These are phyloP conservation scores for Pampus argenteus DNA, from an alignment of 2,797 vertebrate species.

Conservation along the genomic window DNA sequence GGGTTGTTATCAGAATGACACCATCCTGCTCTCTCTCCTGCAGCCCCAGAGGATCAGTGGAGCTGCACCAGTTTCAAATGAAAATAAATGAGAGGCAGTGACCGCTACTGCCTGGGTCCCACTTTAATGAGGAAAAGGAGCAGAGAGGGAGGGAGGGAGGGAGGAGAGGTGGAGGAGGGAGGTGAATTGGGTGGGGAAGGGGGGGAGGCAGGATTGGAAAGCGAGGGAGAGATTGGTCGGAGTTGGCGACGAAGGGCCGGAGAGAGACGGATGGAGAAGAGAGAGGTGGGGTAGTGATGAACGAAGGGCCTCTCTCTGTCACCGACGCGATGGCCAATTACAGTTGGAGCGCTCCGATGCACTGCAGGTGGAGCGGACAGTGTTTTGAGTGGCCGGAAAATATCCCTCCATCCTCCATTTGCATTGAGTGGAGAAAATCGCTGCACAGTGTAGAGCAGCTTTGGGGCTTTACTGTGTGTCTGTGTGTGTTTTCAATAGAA, in stretches of 20 bases:
- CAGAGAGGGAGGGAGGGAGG: constrained; percentile 37
- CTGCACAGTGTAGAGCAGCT: constrained; percentile 42
- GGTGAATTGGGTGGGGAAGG: background rate
- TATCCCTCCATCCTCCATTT: constrained; percentile 67
- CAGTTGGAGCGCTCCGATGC: constrained; percentile 72
- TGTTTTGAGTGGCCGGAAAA: constrained; percentile 61
- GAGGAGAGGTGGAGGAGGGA: constrained; percentile 19
- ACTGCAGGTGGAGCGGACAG: constrained; percentile 72
- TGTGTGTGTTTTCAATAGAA: constrained; percentile 14
- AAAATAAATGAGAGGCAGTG: constrained; percentile 89
- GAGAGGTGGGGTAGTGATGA: constrained; percentile 69
- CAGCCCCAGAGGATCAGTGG: constrained; percentile 81
- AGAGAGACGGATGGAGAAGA: constrained; percentile 43
- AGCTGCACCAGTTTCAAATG: constrained; percentile 86
- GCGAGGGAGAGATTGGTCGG: constrained; percentile 53
- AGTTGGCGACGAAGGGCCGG: constrained; percentile 43
- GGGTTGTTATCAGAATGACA: constrained; percentile 82
- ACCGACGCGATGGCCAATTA: constrained; percentile 81
- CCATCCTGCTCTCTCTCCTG: constrained; percentile 72
- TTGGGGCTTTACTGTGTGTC: constrained; percentile 20
- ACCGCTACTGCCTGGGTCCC: constrained; percentile 83
- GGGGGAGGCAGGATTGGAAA: constrained; percentile 43
- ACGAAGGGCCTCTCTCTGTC: constrained; percentile 75
- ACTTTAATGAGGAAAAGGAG: constrained; percentile 85
- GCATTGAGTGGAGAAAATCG: constrained; percentile 64